These are phyloP conservation scores for Onychostoma macrolepis DNA, from an alignment of 2,113 vertebrate genomes.

Conservation along the genomic window DNA sequence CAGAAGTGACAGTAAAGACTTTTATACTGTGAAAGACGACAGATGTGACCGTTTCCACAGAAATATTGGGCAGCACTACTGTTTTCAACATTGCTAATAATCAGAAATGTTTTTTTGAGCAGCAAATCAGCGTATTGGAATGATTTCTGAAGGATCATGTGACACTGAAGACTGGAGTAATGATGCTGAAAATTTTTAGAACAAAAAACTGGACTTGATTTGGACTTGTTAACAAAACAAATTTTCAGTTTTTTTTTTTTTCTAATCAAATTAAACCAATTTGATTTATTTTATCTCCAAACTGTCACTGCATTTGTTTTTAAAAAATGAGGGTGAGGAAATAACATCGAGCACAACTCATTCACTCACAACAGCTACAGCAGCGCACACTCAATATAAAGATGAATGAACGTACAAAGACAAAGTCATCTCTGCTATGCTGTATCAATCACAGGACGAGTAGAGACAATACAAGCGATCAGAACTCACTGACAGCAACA, in stretches of 20 bases:
- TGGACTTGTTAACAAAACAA: neutral
- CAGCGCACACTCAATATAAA: neutral
- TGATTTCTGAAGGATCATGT: slow-evolving; percentile 1
- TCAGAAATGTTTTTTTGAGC: neutral
- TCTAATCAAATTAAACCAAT: neutral
- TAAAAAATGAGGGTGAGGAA: neutral
- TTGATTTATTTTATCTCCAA: neutral
- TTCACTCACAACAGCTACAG: neutral
- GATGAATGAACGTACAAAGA: neutral
- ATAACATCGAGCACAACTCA: neutral
- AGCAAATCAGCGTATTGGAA: neutral
- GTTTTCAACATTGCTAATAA: neutral
- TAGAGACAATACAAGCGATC: neutral
- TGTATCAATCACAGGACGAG: neutral
- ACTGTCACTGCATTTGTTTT: neutral
- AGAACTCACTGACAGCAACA: neutral
- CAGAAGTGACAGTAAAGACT: too few relatives aligned
- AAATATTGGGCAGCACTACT: neutral
- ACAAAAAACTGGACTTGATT: neutral
- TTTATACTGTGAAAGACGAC: too few relatives aligned
- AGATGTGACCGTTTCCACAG: neutral
- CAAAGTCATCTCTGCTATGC: neutral
- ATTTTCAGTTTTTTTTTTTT: neutral
- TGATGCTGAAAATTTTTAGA: neutral
- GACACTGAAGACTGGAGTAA: neutral